A percentile compares a stretch with the other conserved stretches of the same genome.
Conservation (phyloP, 2,113 vertebrate genomes). For the Gallinago media region DNA sequence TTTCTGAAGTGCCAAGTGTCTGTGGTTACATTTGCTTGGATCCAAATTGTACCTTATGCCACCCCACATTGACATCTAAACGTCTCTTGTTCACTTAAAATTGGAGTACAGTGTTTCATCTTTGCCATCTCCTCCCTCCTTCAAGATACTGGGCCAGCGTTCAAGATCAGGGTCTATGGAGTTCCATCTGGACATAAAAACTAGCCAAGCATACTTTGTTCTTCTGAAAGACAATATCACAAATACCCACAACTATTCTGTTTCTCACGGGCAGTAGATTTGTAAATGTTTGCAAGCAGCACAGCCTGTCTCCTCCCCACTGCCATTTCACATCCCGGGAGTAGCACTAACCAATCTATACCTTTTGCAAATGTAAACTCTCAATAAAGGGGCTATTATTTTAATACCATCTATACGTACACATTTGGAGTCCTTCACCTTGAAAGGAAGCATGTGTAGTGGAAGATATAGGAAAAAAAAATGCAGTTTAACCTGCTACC, state of each 20-base stretch:
- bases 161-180: neutral
- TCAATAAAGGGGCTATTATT: neutral
- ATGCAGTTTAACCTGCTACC: neutral
- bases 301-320: neutral
- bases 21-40: neutral
- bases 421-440: neutral
- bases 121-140: neutral
- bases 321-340: neutral
- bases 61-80: neutral
- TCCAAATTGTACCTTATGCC: neutral
- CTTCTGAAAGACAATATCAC: neutral
- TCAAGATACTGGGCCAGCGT: neutral
- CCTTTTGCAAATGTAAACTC: neutral
- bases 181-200: slow-evolving; percentile 19
- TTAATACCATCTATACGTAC: neutral
- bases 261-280: neutral
- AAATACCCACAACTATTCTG: neutral
- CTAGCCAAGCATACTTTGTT: slow-evolving; percentile 11
- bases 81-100: neutral
- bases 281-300: neutral
- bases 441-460: neutral
- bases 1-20: neutral
- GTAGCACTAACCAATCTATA: neutral
- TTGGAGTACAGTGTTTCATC: neutral
- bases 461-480: neutral